phyloP scores from a whole-genome alignment of 2,113 vertebrate genomes.

The Ciconia stormi region DNA sequence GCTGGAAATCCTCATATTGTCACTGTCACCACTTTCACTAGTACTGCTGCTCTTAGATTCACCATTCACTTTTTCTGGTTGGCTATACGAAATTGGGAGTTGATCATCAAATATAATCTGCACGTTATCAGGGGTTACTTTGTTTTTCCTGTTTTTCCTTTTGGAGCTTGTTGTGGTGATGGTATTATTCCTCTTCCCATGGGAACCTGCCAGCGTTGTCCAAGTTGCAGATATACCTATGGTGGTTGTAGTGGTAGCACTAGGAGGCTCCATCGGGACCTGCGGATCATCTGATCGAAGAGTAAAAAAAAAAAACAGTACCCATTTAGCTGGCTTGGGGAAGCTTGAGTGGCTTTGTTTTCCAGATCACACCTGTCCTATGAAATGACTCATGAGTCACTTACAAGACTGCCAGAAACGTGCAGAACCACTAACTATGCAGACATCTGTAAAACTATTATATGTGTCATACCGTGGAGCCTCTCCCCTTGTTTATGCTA shows the following conservation, averaged over 20 bases:
- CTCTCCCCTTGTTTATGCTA: not conserved
- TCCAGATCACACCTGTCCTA: not conserved
- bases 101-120: conserved; percentile 97
- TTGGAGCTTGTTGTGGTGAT: conserved; percentile 93
- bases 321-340: not conserved
- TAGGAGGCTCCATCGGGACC: conserved; percentile 94
- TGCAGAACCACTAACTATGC: not conserved
- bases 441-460: not conserved
- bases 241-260: conserved; percentile 97
- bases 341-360: not conserved
- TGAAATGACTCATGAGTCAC: not conserved
- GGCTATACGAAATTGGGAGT: conserved; percentile 92
- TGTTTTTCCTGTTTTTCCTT: conserved; percentile 98
- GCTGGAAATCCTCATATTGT: conserved; percentile 97
- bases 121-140: conserved; percentile 88
- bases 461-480: fast-evolving
- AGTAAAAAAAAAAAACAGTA: not conserved
- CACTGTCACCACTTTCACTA: conserved; percentile 94
- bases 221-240: conserved; percentile 98
- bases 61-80: conserved; percentile 94
- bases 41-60: conserved; percentile 94
- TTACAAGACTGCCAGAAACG: not conserved
- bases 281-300: conserved; percentile 80
- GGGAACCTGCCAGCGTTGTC: conserved; percentile 90
- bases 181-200: conserved; percentile 92